Percentiles rank a stretch among this genome's conserved stretches.
Conservation (phyloP, 2,888 invertebrate species). For the Zhuqinia jingwanae region DNA sequence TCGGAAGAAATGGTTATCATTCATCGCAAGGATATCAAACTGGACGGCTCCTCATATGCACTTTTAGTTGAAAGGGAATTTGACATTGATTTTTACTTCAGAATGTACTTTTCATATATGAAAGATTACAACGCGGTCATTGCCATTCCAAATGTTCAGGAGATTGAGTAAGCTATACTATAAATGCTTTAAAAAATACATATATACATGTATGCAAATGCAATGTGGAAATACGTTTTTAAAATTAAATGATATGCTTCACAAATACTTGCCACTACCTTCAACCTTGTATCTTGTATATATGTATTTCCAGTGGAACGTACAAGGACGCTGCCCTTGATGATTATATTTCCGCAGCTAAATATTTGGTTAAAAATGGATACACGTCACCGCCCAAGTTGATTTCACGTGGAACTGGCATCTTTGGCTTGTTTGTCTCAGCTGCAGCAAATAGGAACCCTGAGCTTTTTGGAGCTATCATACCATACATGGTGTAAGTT, state of each 20-base stretch:
- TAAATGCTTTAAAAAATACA: too few species aligned
- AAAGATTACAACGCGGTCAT: slow-evolving; percentile 74
- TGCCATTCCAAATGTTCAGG: slow-evolving; percentile 72
- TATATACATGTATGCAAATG: too few species aligned
- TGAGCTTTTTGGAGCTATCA: slow-evolving; percentile 94
- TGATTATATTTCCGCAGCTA: slow-evolving; percentile 88
- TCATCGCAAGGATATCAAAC: slow-evolving; percentile 70
- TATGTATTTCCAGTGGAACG: slow-evolving; percentile 59
- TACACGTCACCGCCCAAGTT: slow-evolving; percentile 89
- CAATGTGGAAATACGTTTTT: too few species aligned
- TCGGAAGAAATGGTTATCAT: slow-evolving; percentile 71
- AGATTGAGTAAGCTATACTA: slow-evolving; percentile 63
- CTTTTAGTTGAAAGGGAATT: slow-evolving; percentile 73
- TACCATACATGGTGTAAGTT: slow-evolving; percentile 94
- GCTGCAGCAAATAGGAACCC: slow-evolving; percentile 87
- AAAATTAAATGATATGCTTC: too few species aligned
- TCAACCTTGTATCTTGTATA: too few species aligned
- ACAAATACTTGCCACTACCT: too few species aligned
- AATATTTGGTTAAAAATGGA: slow-evolving; percentile 90
- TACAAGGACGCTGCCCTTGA: slow-evolving; percentile 69
- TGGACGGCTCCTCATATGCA: slow-evolving; percentile 67
- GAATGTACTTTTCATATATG: slow-evolving; percentile 73
- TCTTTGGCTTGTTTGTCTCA: slow-evolving; percentile 72
- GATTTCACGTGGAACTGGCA: slow-evolving; percentile 71
- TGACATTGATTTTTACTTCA: slow-evolving; percentile 70